Evolutionary conservation across 1,140 invertebrate genomes (phyloP), one percentile per base, ranked within the genome.

Genomic region (Orussus abietinus): DNA sequence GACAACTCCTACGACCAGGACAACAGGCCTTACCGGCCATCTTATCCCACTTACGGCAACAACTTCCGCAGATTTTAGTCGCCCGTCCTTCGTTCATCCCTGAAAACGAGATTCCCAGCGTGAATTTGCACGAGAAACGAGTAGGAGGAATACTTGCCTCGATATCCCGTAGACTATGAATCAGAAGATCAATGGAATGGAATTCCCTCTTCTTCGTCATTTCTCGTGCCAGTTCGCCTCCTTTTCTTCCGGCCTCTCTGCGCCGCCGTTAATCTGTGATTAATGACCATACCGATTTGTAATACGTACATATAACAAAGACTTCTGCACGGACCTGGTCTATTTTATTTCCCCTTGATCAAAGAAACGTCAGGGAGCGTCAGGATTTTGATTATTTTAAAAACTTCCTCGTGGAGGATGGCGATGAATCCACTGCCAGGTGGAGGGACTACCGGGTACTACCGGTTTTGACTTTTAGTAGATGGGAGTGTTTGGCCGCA

Each of bases 21-120:
- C 18, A 17, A n/a, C 38, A 53, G 39, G 17, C 13, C 45, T 5
- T 38, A 45, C 38, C 36, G 49, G 28, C 45, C 39, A 17, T 17
- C 35, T 5, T 59, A 48, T n/a, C n/a, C n/a, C 35, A 61, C 57
- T 9, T 38, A 38, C 4, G 10, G 42, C 10, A 47, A 33, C 5
- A 25, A 45, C 10, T 55, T 18, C 33, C 55, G 51, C 13, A 55
- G 55, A 55, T 61, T 51, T 42, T 61, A 57, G 33, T 12, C 21
- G 17, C 28, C 12, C 21, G 15, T 42, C 25, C 30, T 40, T 31
- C 26, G 15, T 30, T 19, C 18, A 25, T 32, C 25, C 15, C 29
- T 19, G 33, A 22, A 31, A 32, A 6, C 12, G 25, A 40, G 33
- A 40, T 1, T 11, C 5, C 21, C 31, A 17, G 33, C 26, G 31